These are phyloP conservation scores for Cataglyphis albicans DNA, from an alignment of 2,888 invertebrate genomes.

Conservation along the genomic window DNA sequence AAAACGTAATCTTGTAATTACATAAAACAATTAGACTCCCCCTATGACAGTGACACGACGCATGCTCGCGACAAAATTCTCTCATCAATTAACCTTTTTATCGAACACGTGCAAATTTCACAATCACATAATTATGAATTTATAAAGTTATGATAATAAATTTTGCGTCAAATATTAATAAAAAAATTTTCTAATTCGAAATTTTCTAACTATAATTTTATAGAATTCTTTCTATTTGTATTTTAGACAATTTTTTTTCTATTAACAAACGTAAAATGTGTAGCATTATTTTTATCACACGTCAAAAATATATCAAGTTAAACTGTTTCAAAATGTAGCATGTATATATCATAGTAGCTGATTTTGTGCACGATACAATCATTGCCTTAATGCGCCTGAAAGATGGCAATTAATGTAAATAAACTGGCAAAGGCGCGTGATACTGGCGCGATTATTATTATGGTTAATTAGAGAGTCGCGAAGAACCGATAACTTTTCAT, in stretches of 20 bases:
- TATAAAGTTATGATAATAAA: neutral
- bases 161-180: neutral
- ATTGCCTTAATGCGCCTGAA: neutral
- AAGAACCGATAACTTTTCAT: slow-evolving; percentile 70
- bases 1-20: slow-evolving; percentile 10
- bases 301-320: neutral
- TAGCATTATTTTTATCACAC: neutral
- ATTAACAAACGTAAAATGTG: neutral
- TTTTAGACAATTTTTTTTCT: neutral
- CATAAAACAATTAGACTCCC: neutral
- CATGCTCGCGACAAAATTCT: neutral
- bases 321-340: neutral
- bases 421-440: slow-evolving; percentile 39
- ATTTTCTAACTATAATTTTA: neutral
- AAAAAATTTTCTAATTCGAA: neutral
- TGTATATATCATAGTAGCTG: neutral
- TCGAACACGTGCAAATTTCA: neutral
- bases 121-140: neutral
- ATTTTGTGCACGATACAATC: slow-evolving; percentile 15
- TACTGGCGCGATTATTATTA: slow-evolving; percentile 47
- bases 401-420: slow-evolving; percentile 39
- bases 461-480: slow-evolving; percentile 64
- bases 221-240: neutral
- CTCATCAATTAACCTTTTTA: neutral
- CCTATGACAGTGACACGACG: neutral